Base-by-base conservation (phyloP, 2,888 invertebrate species). In the Vandiemenella viatica region DNA sequence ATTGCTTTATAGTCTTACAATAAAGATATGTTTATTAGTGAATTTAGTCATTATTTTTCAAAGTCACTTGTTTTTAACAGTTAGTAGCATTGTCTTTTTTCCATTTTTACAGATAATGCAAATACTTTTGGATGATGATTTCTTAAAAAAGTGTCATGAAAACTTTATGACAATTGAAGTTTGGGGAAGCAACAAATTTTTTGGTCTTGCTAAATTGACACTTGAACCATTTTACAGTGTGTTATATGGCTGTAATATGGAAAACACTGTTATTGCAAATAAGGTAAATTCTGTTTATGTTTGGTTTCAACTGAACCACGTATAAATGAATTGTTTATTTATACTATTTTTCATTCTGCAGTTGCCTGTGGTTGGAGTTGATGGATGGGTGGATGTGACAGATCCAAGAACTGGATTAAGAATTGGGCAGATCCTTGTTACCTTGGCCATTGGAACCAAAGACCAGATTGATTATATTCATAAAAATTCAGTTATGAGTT, bases 381-480 rank as follows among this genome's bases (percentile, higher is more conserved):
- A 79, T 59, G 72, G 71, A 57, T 77, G 76, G 75, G 68, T 73
- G 41, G 65, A 73, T 7, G 69, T 78, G 46, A 57, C 63, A 2
- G 65, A 69, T 55, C 67, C 69, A 21, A 59, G 66, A 19, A 66
- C 65, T 10, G 67, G 69, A 26, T 60, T 65, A 41, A 59, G 66
- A 16, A 59, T 68, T 48, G 78, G 78, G 1, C 71, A 77, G 59
- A 62, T 75, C 4, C 69, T 73, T 57, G 71, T 75, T 38, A 57
- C 78, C 8, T 62, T 76, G 23, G 77, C 78, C 32, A 65, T 79
- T 42, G 79, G 79, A 10, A 75, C 75, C 4, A 71, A 73, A 41
- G 66, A 70, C 42, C 79, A 79, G 63, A 73, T 79, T 22, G 65
- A 69, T 13, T 32, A 13, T 10, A 32, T 32, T n/a, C n/a, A n/a